phyloP scores from a whole-genome alignment of 1,140 invertebrate species.

The Lordiphosa stackelbergi region DNA sequence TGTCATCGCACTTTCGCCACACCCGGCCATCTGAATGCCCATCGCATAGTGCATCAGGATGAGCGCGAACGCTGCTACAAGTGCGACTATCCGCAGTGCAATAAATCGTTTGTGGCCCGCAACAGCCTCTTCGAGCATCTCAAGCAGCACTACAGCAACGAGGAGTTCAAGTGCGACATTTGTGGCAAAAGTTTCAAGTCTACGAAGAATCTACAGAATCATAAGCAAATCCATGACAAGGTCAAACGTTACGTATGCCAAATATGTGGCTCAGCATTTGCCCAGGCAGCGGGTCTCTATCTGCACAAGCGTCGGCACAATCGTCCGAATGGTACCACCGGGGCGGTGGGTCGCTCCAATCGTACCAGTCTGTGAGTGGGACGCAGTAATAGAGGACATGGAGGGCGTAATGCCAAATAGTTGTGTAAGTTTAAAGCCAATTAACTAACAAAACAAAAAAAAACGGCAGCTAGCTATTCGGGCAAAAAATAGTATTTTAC shows the following conservation, averaged over 20 bases:
- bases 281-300: slow-evolving; percentile 76
- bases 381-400: slow-evolving; percentile 14
- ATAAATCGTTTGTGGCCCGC: slow-evolving; percentile 77
- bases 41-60: slow-evolving; percentile 60
- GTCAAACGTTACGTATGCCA: slow-evolving; percentile 77
- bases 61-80: slow-evolving; percentile 59
- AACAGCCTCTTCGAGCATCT: slow-evolving; percentile 78
- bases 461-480: slow-evolving; percentile 18
- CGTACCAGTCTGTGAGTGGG: slow-evolving; percentile 54
- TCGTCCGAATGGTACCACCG: slow-evolving; percentile 53
- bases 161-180: slow-evolving; percentile 78
- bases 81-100: slow-evolving; percentile 68
- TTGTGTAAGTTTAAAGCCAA: background rate
- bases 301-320: slow-evolving; percentile 78
- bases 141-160: slow-evolving; percentile 77
- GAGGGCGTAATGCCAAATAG: slow-evolving; percentile 18
- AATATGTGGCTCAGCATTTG: slow-evolving; percentile 78
- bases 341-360: slow-evolving; percentile 47
- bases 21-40: slow-evolving; percentile 57
- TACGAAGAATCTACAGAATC: slow-evolving; percentile 70
- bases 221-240: slow-evolving; percentile 77
- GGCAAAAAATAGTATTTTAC: too few relatives aligned
- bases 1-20: slow-evolving; percentile 60
- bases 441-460: background rate
- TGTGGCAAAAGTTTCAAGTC: slow-evolving; percentile 76